phyloP scores from a whole-genome alignment of 2,113 vertebrate species.

The Hippocampus barbouri region DNA sequence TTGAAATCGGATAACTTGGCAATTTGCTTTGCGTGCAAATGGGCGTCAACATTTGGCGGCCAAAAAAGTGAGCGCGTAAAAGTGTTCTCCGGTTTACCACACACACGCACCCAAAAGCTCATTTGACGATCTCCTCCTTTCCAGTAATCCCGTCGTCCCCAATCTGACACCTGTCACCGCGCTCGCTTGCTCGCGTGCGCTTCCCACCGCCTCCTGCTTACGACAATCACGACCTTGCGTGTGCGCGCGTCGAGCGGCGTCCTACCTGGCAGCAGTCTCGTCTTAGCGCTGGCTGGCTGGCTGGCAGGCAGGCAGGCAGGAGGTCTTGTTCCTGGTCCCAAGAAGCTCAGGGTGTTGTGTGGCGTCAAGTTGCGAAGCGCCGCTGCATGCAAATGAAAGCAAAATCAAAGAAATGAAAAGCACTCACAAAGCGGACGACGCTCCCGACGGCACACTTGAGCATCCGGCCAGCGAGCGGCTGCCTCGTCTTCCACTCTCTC shows the following conservation, averaged over 20 bases:
- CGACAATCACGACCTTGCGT: background rate
- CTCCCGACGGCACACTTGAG: slow-evolving; percentile 62
- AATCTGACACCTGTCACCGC: slow-evolving; percentile 43
- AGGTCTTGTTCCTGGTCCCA: slow-evolving; percentile 61
- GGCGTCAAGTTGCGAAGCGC: slow-evolving; percentile 27
- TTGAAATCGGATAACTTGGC: background rate
- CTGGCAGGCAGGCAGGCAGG: too few relatives aligned
- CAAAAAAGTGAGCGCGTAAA: background rate
- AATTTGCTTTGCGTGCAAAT: background rate
- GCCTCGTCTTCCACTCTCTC: slow-evolving; percentile 40
- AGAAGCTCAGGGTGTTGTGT: slow-evolving; percentile 7
- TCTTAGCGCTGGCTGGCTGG: slow-evolving; percentile 21
- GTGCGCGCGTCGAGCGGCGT: slow-evolving; percentile 3
- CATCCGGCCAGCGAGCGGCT: slow-evolving; percentile 50
- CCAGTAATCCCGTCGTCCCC: slow-evolving; percentile 6
- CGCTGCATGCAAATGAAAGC: slow-evolving; percentile 32
- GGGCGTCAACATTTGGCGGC: background rate
- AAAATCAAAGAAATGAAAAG: slow-evolving; percentile 28
- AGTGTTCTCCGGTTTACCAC: background rate
- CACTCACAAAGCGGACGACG: slow-evolving; percentile 24
- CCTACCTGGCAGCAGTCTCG: slow-evolving; percentile 62
- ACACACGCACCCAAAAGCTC: background rate
- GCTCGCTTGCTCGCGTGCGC: slow-evolving; percentile 1
- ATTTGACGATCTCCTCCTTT: slow-evolving; percentile 2
- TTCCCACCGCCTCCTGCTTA: background rate